phyloP scores from a whole-genome alignment of 1,140 invertebrate genomes.

The Hypsibius dujardini region DNA sequence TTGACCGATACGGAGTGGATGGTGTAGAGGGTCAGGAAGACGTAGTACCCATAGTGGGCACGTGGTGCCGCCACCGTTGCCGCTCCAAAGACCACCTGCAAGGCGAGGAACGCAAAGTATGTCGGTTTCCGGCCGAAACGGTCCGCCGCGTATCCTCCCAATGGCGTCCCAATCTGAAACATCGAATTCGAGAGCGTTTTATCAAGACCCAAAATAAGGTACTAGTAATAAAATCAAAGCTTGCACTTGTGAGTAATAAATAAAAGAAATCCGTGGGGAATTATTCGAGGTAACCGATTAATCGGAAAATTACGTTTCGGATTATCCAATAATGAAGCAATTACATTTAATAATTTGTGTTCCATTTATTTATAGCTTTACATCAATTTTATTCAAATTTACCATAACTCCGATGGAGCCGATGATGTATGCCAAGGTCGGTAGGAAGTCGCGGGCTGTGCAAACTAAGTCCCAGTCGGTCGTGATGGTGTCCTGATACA shows the following conservation, averaged over 20 bases:
- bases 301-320: too few species aligned
- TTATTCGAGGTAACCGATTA: not conserved
- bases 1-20: not conserved
- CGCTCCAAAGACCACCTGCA: not conserved
- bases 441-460: not conserved
- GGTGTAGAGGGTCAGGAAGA: not conserved
- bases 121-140: not conserved
- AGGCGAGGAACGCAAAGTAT: not conserved
- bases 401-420: not conserved
- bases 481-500: slow-evolving; percentile 1
- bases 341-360: not conserved
- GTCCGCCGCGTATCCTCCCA: slow-evolving; percentile 4
- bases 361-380: not conserved
- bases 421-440: not conserved
- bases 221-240: not conserved
- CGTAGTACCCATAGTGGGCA: not conserved
- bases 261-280: not conserved
- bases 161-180: slow-evolving; percentile 15
- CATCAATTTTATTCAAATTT: not conserved
- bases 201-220: not conserved
- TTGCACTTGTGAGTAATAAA: not conserved
- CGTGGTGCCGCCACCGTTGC: not conserved
- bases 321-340: not conserved
- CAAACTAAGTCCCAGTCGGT: slow-evolving; percentile 14
- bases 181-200: not conserved